phyloP scores from a whole-genome alignment of 37 sponge, comb jelly and placozoan species.

The Spongilla lacustris region DNA sequence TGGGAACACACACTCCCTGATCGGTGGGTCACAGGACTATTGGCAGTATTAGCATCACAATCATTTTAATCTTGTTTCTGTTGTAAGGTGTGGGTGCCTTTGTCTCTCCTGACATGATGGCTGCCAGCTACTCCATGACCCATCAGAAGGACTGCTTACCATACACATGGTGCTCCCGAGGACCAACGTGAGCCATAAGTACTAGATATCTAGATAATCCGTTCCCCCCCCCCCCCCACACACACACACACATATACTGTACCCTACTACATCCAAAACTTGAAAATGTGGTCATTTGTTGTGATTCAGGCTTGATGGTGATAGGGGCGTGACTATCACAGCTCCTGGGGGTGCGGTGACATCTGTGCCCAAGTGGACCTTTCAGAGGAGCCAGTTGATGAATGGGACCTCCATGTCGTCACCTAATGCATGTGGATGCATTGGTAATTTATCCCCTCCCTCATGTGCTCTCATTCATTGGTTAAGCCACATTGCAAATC shows the following conservation, averaged over 20 bases:
- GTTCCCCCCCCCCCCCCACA: constrained; percentile 7
- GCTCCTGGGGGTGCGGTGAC: constrained; percentile 97
- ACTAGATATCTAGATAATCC: neutral
- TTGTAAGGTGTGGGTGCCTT: constrained; percentile 83
- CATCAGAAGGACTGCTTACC: constrained; percentile 56
- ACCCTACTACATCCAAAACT: neutral
- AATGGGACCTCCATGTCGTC: constrained; percentile 97
- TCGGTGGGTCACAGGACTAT: constrained; percentile 58
- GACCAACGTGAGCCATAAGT: constrained; percentile 84
- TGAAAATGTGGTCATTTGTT: neutral
- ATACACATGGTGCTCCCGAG: constrained; percentile 93
- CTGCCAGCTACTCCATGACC: constrained; percentile 77
- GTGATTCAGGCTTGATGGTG: constrained; percentile 79
- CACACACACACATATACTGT: neutral
- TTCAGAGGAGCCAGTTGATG: constrained; percentile 80
- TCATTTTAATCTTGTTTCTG: neutral
- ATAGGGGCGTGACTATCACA: constrained; percentile 77
- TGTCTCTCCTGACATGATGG: constrained; percentile 95
- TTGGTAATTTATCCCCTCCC: constrained; percentile 58
- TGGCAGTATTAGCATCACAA: neutral
- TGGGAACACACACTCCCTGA: constrained; percentile 79
- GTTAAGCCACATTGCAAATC: neutral
- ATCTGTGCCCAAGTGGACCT: constrained; percentile 94
- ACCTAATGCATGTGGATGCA: constrained; percentile 90
- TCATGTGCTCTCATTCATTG: neutral